Conservation (phyloP, 37 sponge, comb jelly and placozoan genomes). For the Dysidea cf. avara region DNA sequence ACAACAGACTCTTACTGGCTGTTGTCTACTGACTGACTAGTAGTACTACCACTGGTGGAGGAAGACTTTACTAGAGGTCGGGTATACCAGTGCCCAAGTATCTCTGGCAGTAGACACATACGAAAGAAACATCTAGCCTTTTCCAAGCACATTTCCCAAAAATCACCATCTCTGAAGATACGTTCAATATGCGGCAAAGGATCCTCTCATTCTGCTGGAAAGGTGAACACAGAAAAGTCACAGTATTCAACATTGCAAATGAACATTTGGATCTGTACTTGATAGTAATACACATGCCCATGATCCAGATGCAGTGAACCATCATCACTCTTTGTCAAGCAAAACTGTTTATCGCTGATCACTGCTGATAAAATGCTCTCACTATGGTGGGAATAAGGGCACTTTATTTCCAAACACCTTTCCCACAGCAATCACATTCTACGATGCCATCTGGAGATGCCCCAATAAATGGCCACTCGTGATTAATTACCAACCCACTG, state of each 20-base stretch:
- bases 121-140: constrained; percentile 11
- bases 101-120: constrained; percentile 39
- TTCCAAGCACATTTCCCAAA: constrained; percentile 7
- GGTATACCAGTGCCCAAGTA: constrained; percentile 47
- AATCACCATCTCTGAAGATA: constrained; percentile 19
- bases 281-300: constrained; percentile 26
- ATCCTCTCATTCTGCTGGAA: constrained; percentile 1
- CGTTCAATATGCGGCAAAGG: constrained; percentile 33
- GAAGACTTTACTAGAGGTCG: neutral
- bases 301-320: neutral
- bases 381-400: neutral
- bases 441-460: too few species aligned
- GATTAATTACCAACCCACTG: too few species aligned
- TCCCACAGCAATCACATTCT: too few species aligned
- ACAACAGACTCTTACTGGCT: too few species aligned
- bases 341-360: neutral
- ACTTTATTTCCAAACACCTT: too few species aligned
- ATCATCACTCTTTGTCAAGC: constrained; percentile 10
- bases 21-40: too few species aligned
- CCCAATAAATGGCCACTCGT: too few species aligned
- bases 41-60: too few species aligned
- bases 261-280: constrained; percentile 14
- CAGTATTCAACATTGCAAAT: too few species aligned
- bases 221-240: too few species aligned
- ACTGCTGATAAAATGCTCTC: neutral